Percentiles rank a stretch among this genome's conserved stretches.
Evolutionary conservation across 2,888 invertebrate genomes (phyloP).

Genomic region (Calameuta idolon): DNA sequence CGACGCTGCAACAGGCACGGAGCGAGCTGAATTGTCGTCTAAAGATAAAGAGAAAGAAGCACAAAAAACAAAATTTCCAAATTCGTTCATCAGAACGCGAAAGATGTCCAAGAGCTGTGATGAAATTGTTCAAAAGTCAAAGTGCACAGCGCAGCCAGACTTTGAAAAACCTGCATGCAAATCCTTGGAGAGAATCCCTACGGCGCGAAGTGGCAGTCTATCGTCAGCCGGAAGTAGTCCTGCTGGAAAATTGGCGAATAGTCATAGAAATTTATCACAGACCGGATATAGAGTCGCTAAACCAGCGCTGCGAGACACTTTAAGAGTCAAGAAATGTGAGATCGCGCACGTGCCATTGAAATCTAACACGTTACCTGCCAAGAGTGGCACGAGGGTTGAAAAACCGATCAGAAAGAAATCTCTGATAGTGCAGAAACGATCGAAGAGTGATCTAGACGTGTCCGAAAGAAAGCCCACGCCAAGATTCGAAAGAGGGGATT

Average conservation of each 20-base stretch:
- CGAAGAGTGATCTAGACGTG: constrained; percentile 55
- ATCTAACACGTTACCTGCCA: constrained; percentile 13
- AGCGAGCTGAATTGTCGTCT: neutral
- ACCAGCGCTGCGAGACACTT: constrained; percentile 13
- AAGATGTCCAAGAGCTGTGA: constrained; percentile 33
- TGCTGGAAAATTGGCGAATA: neutral
- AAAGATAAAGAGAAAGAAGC: neutral
- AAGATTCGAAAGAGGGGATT: constrained; percentile 47
- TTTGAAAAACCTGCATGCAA: constrained; percentile 26
- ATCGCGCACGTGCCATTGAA: constrained; percentile 2
- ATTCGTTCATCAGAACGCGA: constrained; percentile 45
- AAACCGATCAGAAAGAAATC: constrained; percentile 38
- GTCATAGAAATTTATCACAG: neutral
- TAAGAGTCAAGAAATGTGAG: constrained; percentile 20
- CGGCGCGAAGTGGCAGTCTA: neutral
- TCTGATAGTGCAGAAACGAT: constrained; percentile 37
- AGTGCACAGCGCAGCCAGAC: neutral
- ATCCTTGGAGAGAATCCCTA: constrained; percentile 38
- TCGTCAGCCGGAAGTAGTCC: neutral
- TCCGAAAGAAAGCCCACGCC: constrained; percentile 51
- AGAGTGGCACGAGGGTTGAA: constrained; percentile 20
- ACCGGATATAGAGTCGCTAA: neutral
- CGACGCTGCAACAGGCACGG: neutral
- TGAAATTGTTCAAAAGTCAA: constrained; percentile 20
- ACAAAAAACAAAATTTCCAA: constrained; percentile 43